A percentile compares a stretch with the other conserved stretches of the same genome.
These are phyloP conservation scores for Penaeus chinensis DNA, from an alignment of 1,140 invertebrate species.

Conservation along the genomic window DNA sequence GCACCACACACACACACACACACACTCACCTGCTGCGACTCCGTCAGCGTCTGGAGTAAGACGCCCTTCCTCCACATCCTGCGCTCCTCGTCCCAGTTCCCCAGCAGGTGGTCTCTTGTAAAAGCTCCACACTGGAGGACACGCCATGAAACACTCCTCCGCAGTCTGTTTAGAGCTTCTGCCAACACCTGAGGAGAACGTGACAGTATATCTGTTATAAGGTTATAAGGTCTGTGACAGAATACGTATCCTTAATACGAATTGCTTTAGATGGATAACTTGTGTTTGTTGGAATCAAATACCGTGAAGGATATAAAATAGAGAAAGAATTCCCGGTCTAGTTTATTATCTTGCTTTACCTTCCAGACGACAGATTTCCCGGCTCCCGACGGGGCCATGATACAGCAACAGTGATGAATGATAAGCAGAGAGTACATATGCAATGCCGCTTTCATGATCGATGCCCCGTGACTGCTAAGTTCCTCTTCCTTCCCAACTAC, in stretches of 20 bases:
- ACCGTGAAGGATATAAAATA: background rate
- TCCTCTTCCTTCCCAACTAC: background rate
- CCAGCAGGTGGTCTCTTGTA: constrained; percentile 37
- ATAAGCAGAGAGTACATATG: constrained; percentile 38
- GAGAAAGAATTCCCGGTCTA: background rate
- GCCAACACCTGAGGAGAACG: constrained; percentile 6
- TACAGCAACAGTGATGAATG: constrained; percentile 41
- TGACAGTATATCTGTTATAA: background rate
- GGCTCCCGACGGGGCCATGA: constrained; percentile 36
- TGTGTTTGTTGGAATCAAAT: background rate
- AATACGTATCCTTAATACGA: too few species aligned
- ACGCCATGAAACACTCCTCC: constrained; percentile 21
- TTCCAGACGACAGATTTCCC: constrained; percentile 54
- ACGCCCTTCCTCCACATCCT: constrained; percentile 38
- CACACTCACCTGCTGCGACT: constrained; percentile 22
- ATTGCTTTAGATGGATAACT: too few species aligned
- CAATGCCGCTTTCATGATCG: constrained; percentile 28
- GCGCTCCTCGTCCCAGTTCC: constrained; percentile 33
- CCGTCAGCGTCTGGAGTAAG: constrained; percentile 18
- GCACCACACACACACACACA: background rate
- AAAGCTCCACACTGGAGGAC: constrained; percentile 48
- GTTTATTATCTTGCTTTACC: background rate
- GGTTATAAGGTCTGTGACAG: too few species aligned
- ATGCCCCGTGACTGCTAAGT: constrained; percentile 28
- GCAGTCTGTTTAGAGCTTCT: constrained; percentile 41